These are phyloP conservation scores for Drosophila putrida DNA, from an alignment of 2,888 invertebrate species.

Conservation along the genomic window DNA sequence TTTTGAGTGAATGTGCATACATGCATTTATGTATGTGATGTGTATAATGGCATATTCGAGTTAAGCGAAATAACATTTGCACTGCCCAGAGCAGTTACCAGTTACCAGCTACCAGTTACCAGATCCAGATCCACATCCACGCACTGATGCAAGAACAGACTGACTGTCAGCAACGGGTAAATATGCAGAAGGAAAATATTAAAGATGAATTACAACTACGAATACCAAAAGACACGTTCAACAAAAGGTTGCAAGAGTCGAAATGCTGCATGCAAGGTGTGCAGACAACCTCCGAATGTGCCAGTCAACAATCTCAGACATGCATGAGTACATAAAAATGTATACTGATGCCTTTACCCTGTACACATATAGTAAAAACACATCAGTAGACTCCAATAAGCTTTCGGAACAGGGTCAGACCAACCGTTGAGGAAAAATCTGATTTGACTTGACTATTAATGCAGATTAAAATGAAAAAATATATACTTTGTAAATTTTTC, in stretches of 20 bases:
- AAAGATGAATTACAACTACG: conserved; percentile 62
- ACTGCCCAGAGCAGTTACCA: conserved; percentile 14
- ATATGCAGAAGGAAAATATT: conserved; percentile 69
- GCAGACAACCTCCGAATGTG: not conserved
- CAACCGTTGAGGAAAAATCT: not conserved
- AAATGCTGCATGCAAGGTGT: conserved; percentile 20
- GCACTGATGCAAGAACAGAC: conserved; percentile 1
- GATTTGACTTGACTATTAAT: no score
- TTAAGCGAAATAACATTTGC: conserved; percentile 62
- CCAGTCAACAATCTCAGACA: conserved; percentile 1
- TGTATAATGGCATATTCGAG: conserved; percentile 63
- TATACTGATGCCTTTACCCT: not conserved
- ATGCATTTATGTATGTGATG: conserved; percentile 1
- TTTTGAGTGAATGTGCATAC: not conserved
- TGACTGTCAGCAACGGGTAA: conserved; percentile 50
- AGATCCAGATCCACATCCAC: conserved; percentile 1
- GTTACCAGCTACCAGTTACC: not conserved
- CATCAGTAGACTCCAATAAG: not conserved
- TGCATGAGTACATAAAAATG: conserved; percentile 11
- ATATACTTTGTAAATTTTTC: no score
- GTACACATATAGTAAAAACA: not conserved
- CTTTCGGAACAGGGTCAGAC: not conserved
- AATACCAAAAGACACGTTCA: conserved; percentile 21
- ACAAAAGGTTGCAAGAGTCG: conserved; percentile 13
- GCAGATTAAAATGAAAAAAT: no score